Percentiles rank a stretch among this genome's conserved stretches.
phyloP scores from a whole-genome alignment of 2,797 vertebrate genomes.

The Melanotaenia pygmaea region DNA sequence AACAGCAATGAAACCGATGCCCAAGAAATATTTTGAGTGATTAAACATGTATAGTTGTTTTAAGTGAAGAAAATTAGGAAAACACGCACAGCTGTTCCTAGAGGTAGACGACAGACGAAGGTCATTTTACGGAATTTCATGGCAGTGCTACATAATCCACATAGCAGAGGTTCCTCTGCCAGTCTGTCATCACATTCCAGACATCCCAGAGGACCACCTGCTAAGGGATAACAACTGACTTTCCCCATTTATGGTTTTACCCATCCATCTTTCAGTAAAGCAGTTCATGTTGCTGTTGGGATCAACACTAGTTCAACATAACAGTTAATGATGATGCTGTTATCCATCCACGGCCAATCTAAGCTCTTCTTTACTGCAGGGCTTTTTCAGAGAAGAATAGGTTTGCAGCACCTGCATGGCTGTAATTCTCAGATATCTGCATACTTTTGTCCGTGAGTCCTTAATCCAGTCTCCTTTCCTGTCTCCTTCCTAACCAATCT shows the following conservation, averaged over 20 bases:
- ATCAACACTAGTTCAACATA: conserved; percentile 25
- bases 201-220: conserved; percentile 48
- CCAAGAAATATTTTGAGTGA: too few species aligned
- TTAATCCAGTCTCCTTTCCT: too few species aligned
- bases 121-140: background rate
- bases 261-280: conserved; percentile 20
- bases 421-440: background rate
- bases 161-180: conserved; percentile 41
- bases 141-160: conserved; percentile 12
- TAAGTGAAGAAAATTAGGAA: too few species aligned
- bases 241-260: background rate
- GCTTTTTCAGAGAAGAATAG: background rate
- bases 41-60: too few species aligned
- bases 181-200: conserved; percentile 33
- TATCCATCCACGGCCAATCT: too few species aligned
- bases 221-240: background rate
- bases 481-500: background rate
- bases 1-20: too few species aligned
- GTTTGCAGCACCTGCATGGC: background rate
- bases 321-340: background rate
- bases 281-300: conserved; percentile 8
- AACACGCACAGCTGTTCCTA: background rate
- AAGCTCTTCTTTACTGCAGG: background rate
- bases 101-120: background rate
- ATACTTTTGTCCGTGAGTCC: too few species aligned